Percentiles rank a stretch among this genome's conserved stretches.
Evolutionary conservation across 2,797 vertebrate species (phyloP).

Genomic region (Cirrhinus molitorella): DNA sequence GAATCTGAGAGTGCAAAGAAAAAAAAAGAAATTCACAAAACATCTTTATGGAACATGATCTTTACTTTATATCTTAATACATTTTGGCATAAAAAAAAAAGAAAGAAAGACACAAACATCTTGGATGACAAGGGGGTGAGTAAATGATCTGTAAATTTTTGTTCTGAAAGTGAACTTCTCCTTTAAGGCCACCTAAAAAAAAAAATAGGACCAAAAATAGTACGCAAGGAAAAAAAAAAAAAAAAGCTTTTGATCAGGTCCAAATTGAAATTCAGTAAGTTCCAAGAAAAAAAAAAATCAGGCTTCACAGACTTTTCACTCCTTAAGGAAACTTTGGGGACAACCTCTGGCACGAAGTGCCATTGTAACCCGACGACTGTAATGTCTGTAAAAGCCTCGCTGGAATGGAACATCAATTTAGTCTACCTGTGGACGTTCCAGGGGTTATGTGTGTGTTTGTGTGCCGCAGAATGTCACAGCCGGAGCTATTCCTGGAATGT

Average conservation of each 20-base stretch:
- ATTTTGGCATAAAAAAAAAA: no score
- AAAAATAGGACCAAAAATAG: not conserved
- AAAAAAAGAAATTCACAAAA: no score
- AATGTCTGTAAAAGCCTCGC: slow-evolving; percentile 21
- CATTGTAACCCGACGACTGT: slow-evolving; percentile 27
- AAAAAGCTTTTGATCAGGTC: not conserved
- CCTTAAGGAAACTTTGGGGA: not conserved
- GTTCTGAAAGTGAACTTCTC: no score
- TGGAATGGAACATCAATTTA: slow-evolving; percentile 38
- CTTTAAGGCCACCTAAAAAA: no score
- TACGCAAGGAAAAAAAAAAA: not conserved
- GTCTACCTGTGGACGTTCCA: slow-evolving; percentile 72
- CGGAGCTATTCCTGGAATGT: slow-evolving; percentile 77
- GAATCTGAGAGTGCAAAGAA: no score
- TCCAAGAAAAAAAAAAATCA: not conserved
- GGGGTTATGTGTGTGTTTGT: slow-evolving; percentile 56
- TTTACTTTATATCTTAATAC: no score
- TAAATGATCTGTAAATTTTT: no score
- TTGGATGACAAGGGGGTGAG: no score
- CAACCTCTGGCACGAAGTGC: slow-evolving; percentile 11
- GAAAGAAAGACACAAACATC: no score
- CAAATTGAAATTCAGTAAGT: not conserved
- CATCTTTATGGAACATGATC: no score
- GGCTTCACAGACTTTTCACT: not conserved
- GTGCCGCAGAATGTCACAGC: slow-evolving; percentile 71